These are phyloP conservation scores for Stigmatopora nigra DNA, from an alignment of 2,113 vertebrate genomes.

Conservation along the genomic window DNA sequence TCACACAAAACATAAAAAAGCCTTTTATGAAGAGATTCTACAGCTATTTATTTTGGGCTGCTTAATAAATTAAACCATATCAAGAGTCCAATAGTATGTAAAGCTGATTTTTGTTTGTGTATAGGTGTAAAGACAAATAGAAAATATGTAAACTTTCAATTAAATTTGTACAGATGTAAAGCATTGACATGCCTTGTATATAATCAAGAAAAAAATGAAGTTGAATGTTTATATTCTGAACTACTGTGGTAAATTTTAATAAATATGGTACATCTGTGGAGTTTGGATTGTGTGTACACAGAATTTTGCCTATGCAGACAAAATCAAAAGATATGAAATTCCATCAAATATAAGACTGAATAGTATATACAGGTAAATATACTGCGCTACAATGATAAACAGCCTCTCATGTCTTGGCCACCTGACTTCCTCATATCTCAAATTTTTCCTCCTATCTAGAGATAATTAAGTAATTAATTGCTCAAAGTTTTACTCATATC, in stretches of 20 bases:
- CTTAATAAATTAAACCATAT: not conserved
- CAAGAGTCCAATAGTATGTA: not conserved
- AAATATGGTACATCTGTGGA: constrained; percentile 29
- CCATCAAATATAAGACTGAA: too few species aligned
- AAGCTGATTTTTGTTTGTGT: not conserved
- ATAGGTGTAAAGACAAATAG: not conserved
- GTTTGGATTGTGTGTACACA: not conserved
- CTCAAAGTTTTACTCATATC: too few species aligned
- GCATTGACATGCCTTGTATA: constrained; percentile 61
- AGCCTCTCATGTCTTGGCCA: too few species aligned
- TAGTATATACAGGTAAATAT: too few species aligned
- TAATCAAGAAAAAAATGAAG: constrained; percentile 67
- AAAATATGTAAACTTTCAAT: constrained; percentile 7
- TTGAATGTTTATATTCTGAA: constrained; percentile 64
- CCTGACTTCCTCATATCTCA: too few species aligned
- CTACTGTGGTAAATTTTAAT: constrained; percentile 46
- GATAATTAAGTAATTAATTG: too few species aligned
- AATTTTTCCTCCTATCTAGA: too few species aligned
- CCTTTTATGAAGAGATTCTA: not conserved
- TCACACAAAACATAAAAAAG: not conserved
- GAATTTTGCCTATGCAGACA: too few species aligned
- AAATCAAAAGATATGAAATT: too few species aligned
- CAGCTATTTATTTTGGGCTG: not conserved
- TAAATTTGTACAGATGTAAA: constrained; percentile 58
- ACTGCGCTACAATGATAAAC: too few species aligned